phyloP scores from a whole-genome alignment of 2,113 vertebrate genomes.

The Gnathonemus longibarbis region DNA sequence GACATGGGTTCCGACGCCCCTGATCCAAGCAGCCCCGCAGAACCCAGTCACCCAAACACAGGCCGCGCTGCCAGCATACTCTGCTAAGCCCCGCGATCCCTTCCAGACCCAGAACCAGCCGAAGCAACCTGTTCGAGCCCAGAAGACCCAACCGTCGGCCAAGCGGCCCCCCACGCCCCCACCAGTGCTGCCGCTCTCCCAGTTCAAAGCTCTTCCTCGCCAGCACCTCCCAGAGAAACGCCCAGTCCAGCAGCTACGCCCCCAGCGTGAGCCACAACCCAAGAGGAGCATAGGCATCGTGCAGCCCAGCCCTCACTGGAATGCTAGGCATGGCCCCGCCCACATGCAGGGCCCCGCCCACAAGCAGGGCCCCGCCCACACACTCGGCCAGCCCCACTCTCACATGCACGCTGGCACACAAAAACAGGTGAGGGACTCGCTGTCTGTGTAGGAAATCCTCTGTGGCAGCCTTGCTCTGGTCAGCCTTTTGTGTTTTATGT shows the following conservation, averaged over 20 bases:
- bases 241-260: constrained; percentile 29
- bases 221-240: constrained; percentile 32
- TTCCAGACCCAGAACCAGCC: constrained; percentile 32
- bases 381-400: constrained; percentile 16
- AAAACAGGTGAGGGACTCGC: constrained; percentile 45
- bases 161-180: constrained; percentile 46
- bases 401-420: constrained; percentile 34
- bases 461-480: neutral
- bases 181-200: constrained; percentile 43
- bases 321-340: neutral
- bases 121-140: constrained; percentile 2
- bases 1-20: neutral
- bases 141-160: neutral
- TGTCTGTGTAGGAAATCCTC: constrained; percentile 7
- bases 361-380: neutral
- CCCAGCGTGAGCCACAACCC: constrained; percentile 22
- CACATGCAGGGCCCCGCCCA: neutral
- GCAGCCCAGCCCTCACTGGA: constrained; percentile 35
- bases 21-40: neutral
- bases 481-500: neutral
- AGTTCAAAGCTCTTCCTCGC: constrained; percentile 53
- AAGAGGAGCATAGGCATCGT: constrained; percentile 19
- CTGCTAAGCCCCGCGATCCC: constrained; percentile 29
- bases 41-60: constrained; percentile 45
- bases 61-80: constrained; percentile 47